These are phyloP conservation scores for Periophthalmus magnuspinnatus DNA, from an alignment of 2,797 vertebrate genomes.

Conservation along the genomic window DNA sequence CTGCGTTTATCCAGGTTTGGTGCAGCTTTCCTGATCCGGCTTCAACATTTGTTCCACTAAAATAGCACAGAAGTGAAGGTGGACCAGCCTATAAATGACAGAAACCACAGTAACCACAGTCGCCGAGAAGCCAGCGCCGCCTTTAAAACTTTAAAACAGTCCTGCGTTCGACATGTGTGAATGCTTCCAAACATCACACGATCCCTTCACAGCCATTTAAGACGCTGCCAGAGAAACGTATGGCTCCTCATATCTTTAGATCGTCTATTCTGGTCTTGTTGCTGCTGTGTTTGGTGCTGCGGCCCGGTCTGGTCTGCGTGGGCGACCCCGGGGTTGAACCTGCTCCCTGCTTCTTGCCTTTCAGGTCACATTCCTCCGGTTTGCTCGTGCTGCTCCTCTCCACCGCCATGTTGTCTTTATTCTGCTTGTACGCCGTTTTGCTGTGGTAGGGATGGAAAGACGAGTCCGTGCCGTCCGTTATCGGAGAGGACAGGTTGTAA, in stretches of 20 bases:
- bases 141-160: slow-evolving; percentile 29
- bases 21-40: not conserved
- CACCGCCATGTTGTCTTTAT: slow-evolving; percentile 80
- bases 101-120: slow-evolving; percentile 29
- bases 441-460: slow-evolving; percentile 71
- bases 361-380: slow-evolving; percentile 72
- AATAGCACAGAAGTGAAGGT: slow-evolving; percentile 8
- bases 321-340: slow-evolving; percentile 70
- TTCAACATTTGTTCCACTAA: slow-evolving; percentile 15
- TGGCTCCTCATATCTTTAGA: slow-evolving; percentile 78
- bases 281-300: slow-evolving; percentile 73
- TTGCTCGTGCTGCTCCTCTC: slow-evolving; percentile 75
- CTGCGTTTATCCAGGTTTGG: not conserved
- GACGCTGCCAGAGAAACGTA: slow-evolving; percentile 60
- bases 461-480: slow-evolving; percentile 61
- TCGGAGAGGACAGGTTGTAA: slow-evolving; percentile 67
- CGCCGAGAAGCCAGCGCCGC: slow-evolving; percentile 55
- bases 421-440: slow-evolving; percentile 76
- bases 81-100: slow-evolving; percentile 18
- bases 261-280: slow-evolving; percentile 82
- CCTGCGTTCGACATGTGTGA: slow-evolving; percentile 27
- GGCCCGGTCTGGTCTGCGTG: slow-evolving; percentile 57
- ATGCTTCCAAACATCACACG: slow-evolving; percentile 39
- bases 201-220: slow-evolving; percentile 54
- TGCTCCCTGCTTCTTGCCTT: slow-evolving; percentile 67